Base-by-base conservation (phyloP, 2,113 vertebrate genomes). In the Microtus ochrogaster region DNA sequence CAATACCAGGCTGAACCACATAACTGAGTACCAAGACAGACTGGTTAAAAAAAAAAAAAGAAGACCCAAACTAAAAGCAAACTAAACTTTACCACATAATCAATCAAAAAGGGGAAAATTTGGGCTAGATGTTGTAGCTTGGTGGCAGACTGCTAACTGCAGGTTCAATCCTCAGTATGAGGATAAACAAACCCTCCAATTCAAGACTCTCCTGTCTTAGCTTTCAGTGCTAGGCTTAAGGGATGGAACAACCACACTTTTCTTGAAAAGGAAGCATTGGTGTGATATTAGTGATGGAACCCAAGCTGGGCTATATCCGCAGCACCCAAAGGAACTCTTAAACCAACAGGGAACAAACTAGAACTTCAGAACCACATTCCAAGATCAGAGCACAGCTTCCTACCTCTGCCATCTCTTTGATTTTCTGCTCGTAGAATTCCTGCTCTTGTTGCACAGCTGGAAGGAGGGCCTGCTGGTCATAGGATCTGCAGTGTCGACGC, bases 381-480 rank as follows among this genome's bases (percentile, higher is more conserved):
- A 21, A 55, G 26, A 65, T 17, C 4, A 76, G 1, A 84, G n/a
- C 4, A 39, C 12, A 28, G 47, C 49, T 3, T 12, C 89, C 82
- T 96, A 99, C 99, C 99, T 99, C 99, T 68, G 99, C 99, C 99
- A 99, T 99, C 96, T 99, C 99, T 97, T 99, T 99, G 96, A 99
- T 98, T 97, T 99, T 99, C 98, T 99, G 99, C 94, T 99, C 99
- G 58, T 99, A 99, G 98, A 99, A 99, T 1, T 98, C 98, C 91
- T 99, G 98, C 98, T 99, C 99, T 93, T 99, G 99, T 39, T 98
- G 99, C 93, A 99, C 98, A 0, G 99, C 99, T 2, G 99, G 98
- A 36, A 99, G 99, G 77, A 99, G 99, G 3, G 98, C 94, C 47
- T 96, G 98, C 52, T 95, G 98, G 58, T 97, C 99, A 41, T 99